Evolutionary conservation across 1,140 invertebrate species (phyloP).

Genomic region (Zophobas morio): DNA sequence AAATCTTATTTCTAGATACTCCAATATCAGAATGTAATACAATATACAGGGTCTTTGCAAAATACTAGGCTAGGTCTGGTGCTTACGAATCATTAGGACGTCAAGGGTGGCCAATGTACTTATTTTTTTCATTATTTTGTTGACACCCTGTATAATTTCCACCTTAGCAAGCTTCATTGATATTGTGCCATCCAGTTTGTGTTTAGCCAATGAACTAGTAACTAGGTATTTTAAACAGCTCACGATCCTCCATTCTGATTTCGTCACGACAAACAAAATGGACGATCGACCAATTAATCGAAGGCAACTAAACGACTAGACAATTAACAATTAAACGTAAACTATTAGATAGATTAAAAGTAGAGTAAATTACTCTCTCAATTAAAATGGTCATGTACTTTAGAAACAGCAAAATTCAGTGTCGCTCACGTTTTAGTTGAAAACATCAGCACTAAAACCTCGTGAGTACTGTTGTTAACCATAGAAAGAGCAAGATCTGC

Average conservation of each 20-base stretch:
- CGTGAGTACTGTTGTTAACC: not conserved
- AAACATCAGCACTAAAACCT: not conserved
- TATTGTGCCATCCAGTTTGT: constrained; percentile 27
- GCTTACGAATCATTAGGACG: constrained; percentile 35
- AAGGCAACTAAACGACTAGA: constrained; percentile 38
- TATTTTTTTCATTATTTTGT: constrained; percentile 7
- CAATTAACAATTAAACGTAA: constrained; percentile 50
- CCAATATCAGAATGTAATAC: constrained; percentile 33
- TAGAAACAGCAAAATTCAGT: constrained; percentile 50
- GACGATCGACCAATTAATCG: constrained; percentile 8
- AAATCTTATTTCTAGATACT: constrained; percentile 17
- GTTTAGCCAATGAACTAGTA: constrained; percentile 19
- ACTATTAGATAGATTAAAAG: constrained; percentile 63
- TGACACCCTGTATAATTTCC: constrained; percentile 36
- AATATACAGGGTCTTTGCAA: constrained; percentile 42
- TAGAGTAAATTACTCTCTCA: constrained; percentile 65
- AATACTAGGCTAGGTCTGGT: constrained; percentile 25
- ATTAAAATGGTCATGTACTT: constrained; percentile 54
- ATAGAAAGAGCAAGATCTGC: constrained; percentile 32
- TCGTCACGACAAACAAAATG: not conserved
- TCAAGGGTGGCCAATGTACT: constrained; percentile 14
- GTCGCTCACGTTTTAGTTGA: constrained; percentile 7
- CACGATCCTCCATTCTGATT: constrained; percentile 1
- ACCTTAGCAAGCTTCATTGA: not conserved
- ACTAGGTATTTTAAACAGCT: not conserved